phyloP scores from a whole-genome alignment of 1,140 invertebrate species.

The Pseudoatta argentina region DNA sequence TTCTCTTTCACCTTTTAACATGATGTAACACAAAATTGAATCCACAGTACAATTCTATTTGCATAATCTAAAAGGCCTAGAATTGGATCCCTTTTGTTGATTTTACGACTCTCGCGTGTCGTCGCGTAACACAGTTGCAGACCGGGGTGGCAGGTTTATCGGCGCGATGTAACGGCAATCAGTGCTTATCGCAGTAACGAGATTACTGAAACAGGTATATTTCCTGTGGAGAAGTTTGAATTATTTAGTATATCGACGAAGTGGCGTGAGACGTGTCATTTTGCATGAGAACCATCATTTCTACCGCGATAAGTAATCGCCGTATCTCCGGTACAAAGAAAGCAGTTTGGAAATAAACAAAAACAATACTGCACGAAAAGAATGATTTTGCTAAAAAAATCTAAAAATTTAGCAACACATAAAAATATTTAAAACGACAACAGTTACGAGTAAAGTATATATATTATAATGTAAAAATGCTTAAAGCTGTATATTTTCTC shows the following conservation, averaged over 20 bases:
- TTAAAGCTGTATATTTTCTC: too few relatives aligned
- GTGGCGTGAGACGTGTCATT: constrained; percentile 19
- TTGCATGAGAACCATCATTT: constrained; percentile 3
- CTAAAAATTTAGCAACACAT: too few relatives aligned
- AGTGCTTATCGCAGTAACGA: constrained; percentile 35
- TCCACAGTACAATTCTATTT: not conserved
- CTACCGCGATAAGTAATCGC: constrained; percentile 30
- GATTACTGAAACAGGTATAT: constrained; percentile 36
- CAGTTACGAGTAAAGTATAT: too few relatives aligned
- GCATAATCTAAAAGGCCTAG: not conserved
- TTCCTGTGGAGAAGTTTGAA: constrained; percentile 17
- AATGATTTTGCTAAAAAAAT: too few relatives aligned
- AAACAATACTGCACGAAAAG: not conserved
- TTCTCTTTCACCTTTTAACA: not conserved
- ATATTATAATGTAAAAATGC: too few relatives aligned
- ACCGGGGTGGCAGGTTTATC: constrained; percentile 25
- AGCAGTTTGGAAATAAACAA: not conserved
- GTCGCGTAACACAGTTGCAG: constrained; percentile 20
- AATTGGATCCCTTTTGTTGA: not conserved
- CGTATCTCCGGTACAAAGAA: not conserved
- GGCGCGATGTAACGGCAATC: constrained; percentile 41
- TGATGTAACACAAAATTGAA: not conserved
- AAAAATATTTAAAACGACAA: too few relatives aligned
- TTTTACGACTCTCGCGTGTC: constrained; percentile 39
- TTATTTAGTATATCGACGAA: constrained; percentile 36